phyloP scores from a whole-genome alignment of 2,888 invertebrate genomes.

The Isoperla grammatica region DNA sequence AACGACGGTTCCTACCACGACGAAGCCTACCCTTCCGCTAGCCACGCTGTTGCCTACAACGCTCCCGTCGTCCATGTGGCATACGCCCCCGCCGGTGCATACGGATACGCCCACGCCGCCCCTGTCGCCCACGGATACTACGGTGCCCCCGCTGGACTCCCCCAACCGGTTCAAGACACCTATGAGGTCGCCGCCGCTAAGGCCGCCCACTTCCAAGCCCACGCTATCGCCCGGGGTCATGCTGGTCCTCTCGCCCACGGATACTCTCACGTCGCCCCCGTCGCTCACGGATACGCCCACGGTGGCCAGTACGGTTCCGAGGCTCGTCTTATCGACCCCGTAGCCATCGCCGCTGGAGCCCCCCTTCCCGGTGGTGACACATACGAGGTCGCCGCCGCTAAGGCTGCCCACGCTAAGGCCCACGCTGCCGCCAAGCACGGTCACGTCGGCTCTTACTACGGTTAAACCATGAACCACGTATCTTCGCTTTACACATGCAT shows the following conservation, averaged over 20 bases:
- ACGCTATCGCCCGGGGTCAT: not conserved
- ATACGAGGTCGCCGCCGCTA: conserved; percentile 49
- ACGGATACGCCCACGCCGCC: conserved; percentile 31
- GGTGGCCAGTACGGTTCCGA: not conserved
- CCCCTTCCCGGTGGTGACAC: conserved; percentile 35
- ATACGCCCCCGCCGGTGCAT: too few relatives aligned
- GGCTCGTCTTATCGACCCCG: conserved; percentile 35
- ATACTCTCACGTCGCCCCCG: conserved; percentile 19
- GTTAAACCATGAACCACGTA: too few relatives aligned
- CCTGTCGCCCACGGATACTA: too few relatives aligned
- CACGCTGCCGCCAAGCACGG: conserved; percentile 38
- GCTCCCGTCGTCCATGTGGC: conserved; percentile 30
- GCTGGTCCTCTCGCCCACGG: too few relatives aligned
- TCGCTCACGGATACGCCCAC: too few relatives aligned
- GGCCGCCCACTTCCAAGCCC: too few relatives aligned
- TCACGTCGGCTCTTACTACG: not conserved
- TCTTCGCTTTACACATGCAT: too few relatives aligned
- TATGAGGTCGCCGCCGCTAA: conserved; percentile 28
- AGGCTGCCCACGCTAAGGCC: conserved; percentile 48
- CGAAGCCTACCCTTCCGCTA: too few relatives aligned
- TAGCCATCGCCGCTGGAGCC: conserved; percentile 46
- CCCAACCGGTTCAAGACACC: conserved; percentile 33
- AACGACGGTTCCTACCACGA: not conserved
- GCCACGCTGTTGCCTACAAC: conserved; percentile 43
- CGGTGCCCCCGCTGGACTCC: too few relatives aligned